Evolutionary conservation across 2,888 invertebrate genomes (phyloP).

Genomic region (Ornithoptera alexandrae): DNA sequence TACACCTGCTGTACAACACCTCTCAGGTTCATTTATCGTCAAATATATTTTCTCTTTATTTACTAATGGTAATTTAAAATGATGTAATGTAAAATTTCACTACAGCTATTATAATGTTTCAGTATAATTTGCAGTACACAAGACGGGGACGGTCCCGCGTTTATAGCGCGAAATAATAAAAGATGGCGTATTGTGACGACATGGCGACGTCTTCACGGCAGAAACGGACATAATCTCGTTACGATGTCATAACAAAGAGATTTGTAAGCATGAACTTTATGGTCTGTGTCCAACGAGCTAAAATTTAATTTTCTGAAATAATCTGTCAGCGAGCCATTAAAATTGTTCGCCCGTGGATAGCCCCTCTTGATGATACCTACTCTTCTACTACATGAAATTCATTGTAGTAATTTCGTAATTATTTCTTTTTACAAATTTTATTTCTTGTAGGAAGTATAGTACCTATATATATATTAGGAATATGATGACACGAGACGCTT

Average conservation of each 20-base stretch:
- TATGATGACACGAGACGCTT: no score
- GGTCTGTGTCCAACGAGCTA: constrained; percentile 78
- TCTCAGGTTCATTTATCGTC: no score
- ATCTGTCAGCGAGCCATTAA: constrained; percentile 76
- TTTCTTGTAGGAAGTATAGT: no score
- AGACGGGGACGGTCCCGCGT: constrained; percentile 46
- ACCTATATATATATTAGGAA: no score
- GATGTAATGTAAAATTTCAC: not conserved
- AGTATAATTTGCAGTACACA: constrained; percentile 57
- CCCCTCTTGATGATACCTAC: constrained; percentile 36
- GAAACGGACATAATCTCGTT: constrained; percentile 78
- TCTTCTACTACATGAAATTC: constrained; percentile 31
- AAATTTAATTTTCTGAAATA: constrained; percentile 80
- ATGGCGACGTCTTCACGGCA: constrained; percentile 70
- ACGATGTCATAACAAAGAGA: constrained; percentile 80
- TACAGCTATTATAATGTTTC: constrained; percentile 59
- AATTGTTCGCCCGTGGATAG: constrained; percentile 70
- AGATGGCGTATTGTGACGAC: constrained; percentile 67
- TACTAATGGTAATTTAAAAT: not conserved
- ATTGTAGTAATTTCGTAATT: not conserved
- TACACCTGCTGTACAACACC: no score
- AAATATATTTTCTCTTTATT: not conserved
- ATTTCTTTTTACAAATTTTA: not conserved
- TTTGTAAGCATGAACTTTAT: constrained; percentile 80
- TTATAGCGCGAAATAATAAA: constrained; percentile 74